Percentiles rank a stretch among this genome's conserved stretches.
Evolutionary conservation across 1,140 invertebrate genomes (phyloP).

Genomic region (Drosophila mauritiana): DNA sequence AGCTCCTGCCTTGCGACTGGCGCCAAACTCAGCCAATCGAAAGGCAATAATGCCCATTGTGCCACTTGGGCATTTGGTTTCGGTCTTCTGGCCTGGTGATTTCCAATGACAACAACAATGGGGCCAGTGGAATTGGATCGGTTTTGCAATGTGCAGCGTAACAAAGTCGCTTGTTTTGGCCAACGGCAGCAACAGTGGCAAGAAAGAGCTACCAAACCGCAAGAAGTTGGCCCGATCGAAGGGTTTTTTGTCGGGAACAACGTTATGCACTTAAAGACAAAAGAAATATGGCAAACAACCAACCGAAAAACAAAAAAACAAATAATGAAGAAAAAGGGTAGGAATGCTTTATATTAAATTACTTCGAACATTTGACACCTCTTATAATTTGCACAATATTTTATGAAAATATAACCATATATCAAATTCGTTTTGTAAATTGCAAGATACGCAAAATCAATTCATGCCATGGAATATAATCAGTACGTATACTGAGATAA

Average conservation of each 20-base stretch:
- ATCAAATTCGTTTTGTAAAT: no score
- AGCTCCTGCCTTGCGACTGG: not conserved
- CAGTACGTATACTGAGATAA: no score
- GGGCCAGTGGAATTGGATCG: slow-evolving; percentile 3
- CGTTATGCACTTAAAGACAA: slow-evolving; percentile 73
- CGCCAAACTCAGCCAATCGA: slow-evolving; percentile 8
- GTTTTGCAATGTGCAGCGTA: slow-evolving; percentile 47
- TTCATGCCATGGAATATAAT: no score
- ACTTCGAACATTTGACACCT: slow-evolving; percentile 1
- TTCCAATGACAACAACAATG: slow-evolving; percentile 20
- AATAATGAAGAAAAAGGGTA: slow-evolving; percentile 1
- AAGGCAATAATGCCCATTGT: slow-evolving; percentile 20
- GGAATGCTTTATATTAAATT: accelerated
- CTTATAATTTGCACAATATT: not conserved
- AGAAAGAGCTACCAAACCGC: slow-evolving; percentile 57
- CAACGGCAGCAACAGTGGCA: slow-evolving; percentile 26
- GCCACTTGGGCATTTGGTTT: slow-evolving; percentile 18
- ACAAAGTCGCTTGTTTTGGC: slow-evolving; percentile 59
- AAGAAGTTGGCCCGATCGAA: slow-evolving; percentile 73
- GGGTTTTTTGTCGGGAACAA: slow-evolving; percentile 66
- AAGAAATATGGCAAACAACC: slow-evolving; percentile 23
- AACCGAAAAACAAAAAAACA: slow-evolving; percentile 5
- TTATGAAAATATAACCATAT: no score
- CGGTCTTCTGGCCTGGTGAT: slow-evolving; percentile 3
- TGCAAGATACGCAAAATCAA: no score